A percentile compares a stretch with the other conserved stretches of the same genome.
Evolutionary conservation across 2,797 vertebrate species (phyloP).

Genomic region (Propithecus perrieri): DNA sequence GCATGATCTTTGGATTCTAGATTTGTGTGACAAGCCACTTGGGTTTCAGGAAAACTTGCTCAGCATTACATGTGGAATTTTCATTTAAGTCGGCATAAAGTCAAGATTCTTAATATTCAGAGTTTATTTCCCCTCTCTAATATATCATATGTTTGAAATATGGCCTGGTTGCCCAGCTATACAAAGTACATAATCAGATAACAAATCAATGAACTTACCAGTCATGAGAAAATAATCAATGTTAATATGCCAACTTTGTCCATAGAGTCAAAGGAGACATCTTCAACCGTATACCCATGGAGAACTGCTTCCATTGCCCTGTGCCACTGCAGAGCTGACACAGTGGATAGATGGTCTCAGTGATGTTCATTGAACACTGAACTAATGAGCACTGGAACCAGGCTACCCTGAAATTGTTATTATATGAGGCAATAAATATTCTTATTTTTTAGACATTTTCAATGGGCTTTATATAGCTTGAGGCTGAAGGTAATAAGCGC

Average conservation of each 20-base stretch:
- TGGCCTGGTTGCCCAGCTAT: not conserved
- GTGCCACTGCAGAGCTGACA: not conserved
- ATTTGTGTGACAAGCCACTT: conserved; percentile 27
- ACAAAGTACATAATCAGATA: not conserved
- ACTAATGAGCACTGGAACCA: not conserved
- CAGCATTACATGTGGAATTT: conserved; percentile 11
- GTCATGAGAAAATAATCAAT: not conserved
- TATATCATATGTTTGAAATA: not conserved
- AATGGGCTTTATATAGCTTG: not conserved
- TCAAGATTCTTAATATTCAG: conserved; percentile 15
- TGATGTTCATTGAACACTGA: not conserved
- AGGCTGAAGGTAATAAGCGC: not conserved
- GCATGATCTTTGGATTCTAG: not conserved
- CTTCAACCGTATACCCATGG: accelerated
- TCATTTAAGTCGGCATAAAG: conserved; percentile 28
- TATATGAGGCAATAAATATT: not conserved
- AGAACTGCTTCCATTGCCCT: accelerated
- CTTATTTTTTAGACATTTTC: not conserved
- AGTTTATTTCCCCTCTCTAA: not conserved
- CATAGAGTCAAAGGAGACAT: not conserved
- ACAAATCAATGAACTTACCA: not conserved
- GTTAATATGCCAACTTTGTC: not conserved
- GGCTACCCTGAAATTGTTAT: not conserved
- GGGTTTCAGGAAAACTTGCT: not conserved
- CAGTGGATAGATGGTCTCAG: not conserved